Evolutionary conservation across 2,888 invertebrate species (phyloP).

Genomic region (Acanthococcus lagerstroemiae): DNA sequence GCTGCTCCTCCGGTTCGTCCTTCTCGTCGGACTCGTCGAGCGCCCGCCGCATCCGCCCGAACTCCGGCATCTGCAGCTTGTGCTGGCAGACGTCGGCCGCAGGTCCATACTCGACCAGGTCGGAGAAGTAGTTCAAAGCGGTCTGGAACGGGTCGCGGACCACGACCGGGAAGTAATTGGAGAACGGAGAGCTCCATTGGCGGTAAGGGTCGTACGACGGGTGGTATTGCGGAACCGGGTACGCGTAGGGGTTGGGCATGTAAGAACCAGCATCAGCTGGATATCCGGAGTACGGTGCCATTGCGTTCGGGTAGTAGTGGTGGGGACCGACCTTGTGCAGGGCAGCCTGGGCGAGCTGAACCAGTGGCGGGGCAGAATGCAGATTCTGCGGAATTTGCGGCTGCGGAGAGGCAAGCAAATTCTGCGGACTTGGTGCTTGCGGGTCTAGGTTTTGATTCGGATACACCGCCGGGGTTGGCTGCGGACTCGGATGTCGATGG

Average conservation of each 20-base stretch:
- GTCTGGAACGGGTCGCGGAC: slow-evolving; percentile 50
- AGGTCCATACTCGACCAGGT: slow-evolving; percentile 51
- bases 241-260: neutral
- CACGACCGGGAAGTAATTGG: slow-evolving; percentile 48
- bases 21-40: neutral
- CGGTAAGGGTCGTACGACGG: neutral
- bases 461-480: neutral
- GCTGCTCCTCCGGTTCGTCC: neutral
- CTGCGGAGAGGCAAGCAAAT: no score
- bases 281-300: neutral
- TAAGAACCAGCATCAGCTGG: neutral
- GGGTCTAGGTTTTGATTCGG: neutral
- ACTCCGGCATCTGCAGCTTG: neutral
- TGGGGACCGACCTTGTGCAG: neutral
- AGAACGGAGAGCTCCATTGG: slow-evolving; percentile 45
- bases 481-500: no score
- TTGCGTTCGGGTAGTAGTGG: neutral
- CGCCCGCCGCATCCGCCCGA: neutral
- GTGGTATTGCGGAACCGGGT: neutral
- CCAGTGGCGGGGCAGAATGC: neutral
- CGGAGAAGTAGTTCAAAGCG: slow-evolving; percentile 46
- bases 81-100: slow-evolving; percentile 46
- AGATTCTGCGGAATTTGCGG: no score
- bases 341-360: neutral
- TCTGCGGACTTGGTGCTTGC: no score